Evolutionary conservation across 1,140 invertebrate genomes (phyloP).

Genomic region (Caenorhabditis latens): DNA sequence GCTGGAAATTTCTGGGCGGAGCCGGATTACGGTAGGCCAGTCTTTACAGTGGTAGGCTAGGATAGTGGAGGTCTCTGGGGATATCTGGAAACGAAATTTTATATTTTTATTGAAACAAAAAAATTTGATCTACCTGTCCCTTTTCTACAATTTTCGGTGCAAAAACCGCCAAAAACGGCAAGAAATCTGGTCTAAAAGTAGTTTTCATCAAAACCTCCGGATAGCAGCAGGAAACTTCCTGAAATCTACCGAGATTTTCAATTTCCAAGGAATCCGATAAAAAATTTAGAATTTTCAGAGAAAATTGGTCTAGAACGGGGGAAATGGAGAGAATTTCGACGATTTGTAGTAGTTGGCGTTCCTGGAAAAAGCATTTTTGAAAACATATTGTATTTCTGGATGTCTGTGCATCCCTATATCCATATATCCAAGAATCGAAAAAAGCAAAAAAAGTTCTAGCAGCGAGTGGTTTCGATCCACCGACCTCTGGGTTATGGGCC

Average conservation of each 20-base stretch:
- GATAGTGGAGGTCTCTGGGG: background rate
- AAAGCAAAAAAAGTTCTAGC: slow-evolving; percentile 80
- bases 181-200: background rate
- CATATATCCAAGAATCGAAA: background rate
- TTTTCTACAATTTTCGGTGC: background rate
- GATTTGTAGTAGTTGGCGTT: background rate
- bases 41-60: background rate
- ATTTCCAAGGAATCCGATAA: background rate
- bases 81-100: background rate
- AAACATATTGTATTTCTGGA: background rate
- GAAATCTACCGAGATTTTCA: background rate
- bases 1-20: background rate
- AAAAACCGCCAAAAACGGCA: background rate
- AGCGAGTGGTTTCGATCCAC: slow-evolving; percentile 95
- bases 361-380: background rate
- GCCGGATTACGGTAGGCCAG: background rate
- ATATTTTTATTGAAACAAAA: background rate
- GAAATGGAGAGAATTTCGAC: background rate
- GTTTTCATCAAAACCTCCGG: background rate
- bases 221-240: background rate
- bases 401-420: background rate
- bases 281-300: slow-evolving; percentile 9
- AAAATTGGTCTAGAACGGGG: background rate
- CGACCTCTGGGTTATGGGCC: slow-evolving; percentile 97
- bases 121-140: background rate